Percentiles rank a stretch among this genome's conserved stretches.
phyloP scores from a whole-genome alignment of 2,888 invertebrate genomes.

The Leucania comma region DNA sequence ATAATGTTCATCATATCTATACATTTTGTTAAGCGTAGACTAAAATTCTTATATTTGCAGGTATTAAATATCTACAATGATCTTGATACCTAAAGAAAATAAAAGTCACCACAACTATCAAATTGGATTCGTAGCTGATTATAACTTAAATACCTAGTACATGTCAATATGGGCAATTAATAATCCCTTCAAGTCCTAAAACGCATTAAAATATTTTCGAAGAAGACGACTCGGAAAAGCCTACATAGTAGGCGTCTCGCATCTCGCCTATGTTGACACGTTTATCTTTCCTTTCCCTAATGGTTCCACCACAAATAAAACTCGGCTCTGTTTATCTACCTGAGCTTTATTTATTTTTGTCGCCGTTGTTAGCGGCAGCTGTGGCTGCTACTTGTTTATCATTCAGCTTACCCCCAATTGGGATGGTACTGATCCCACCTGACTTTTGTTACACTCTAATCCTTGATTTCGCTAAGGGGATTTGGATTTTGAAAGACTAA shows the following conservation, averaged over 20 bases:
- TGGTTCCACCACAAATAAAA: constrained; percentile 86
- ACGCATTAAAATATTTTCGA: not conserved
- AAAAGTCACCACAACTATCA: not conserved
- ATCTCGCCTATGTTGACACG: constrained; percentile 69
- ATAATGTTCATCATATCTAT: too few relatives aligned
- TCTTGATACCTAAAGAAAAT: too few relatives aligned
- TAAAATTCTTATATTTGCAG: too few relatives aligned
- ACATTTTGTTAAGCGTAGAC: too few relatives aligned
- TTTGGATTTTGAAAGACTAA: constrained; percentile 57
- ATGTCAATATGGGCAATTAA: not conserved
- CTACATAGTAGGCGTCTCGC: constrained; percentile 22
- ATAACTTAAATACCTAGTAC: not conserved
- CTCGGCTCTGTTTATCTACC: constrained; percentile 83
- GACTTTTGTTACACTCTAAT: constrained; percentile 70
- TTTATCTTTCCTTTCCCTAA: constrained; percentile 83
- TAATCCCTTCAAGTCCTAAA: not conserved
- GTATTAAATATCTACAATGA: too few relatives aligned
- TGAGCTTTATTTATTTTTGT: constrained; percentile 83
- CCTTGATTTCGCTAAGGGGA: constrained; percentile 55
- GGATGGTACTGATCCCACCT: constrained; percentile 76
- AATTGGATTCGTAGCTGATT: not conserved
- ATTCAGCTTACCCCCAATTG: constrained; percentile 80
- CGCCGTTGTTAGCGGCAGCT: constrained; percentile 82
- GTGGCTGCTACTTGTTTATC: constrained; percentile 79
- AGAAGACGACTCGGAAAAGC: constrained; percentile 14